Evolutionary conservation across 1,140 invertebrate species (phyloP).

Genomic region (Thalassaphorura encarpata): DNA sequence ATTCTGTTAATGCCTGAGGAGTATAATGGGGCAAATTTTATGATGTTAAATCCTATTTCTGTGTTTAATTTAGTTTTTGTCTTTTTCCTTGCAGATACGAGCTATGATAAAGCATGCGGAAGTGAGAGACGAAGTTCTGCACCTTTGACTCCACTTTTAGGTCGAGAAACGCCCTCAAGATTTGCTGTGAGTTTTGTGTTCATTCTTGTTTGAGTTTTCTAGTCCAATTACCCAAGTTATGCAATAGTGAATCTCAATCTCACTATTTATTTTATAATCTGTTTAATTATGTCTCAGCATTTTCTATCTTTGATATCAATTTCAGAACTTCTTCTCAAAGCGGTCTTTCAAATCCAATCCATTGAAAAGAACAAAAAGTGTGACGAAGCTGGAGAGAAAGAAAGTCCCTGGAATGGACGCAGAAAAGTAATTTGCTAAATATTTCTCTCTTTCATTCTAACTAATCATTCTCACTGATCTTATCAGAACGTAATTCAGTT

Average conservation of each 20-base stretch:
- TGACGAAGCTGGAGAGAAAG: constrained; percentile 77
- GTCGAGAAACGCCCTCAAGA: constrained; percentile 46
- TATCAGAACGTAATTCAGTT: background rate
- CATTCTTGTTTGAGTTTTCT: background rate
- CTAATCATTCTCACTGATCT: background rate
- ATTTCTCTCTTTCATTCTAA: too few species aligned
- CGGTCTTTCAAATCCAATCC: constrained; percentile 75
- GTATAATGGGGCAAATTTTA: too few species aligned
- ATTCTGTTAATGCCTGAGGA: too few species aligned
- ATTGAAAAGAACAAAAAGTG: constrained; percentile 81
- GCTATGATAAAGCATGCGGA: constrained; percentile 74
- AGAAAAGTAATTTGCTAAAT: constrained; percentile 40
- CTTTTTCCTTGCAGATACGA: constrained; percentile 60
- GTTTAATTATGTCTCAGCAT: background rate
- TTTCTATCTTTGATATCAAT: constrained; percentile 6
- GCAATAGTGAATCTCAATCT: constrained; percentile 42
- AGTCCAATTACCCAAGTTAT: too few species aligned
- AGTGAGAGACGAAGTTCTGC: constrained; percentile 56
- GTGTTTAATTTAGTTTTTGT: constrained; percentile 5
- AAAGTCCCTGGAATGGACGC: constrained; percentile 40
- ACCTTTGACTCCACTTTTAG: constrained; percentile 66
- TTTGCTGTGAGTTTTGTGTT: constrained; percentile 33
- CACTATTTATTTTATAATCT: background rate
- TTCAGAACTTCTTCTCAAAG: constrained; percentile 80
- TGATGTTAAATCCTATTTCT: too few species aligned